These are phyloP conservation scores for Aricia agestis DNA, from an alignment of 1,140 invertebrate species.

Conservation along the genomic window DNA sequence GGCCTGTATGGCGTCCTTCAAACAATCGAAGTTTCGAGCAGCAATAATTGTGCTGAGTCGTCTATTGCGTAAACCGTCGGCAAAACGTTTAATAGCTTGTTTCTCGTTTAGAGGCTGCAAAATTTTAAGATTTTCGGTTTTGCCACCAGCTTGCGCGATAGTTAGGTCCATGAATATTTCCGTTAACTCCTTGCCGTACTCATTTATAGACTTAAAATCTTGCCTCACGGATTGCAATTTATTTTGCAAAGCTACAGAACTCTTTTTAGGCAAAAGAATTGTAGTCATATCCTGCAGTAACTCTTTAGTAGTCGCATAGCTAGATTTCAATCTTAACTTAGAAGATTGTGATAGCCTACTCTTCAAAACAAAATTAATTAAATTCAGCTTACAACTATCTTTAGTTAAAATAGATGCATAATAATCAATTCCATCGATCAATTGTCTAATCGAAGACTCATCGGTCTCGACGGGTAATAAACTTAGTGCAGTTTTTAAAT, in stretches of 20 bases:
- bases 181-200: slow-evolving; percentile 25
- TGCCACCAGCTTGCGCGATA: slow-evolving; percentile 24
- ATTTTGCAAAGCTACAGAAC: slow-evolving; percentile 20
- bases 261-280: slow-evolving; percentile 24
- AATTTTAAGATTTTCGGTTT: slow-evolving; percentile 16
- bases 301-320: too few species aligned
- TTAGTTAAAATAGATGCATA: slow-evolving; percentile 18
- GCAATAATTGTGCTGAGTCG: slow-evolving; percentile 27
- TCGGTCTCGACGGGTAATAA: slow-evolving; percentile 16
- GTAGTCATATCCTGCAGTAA: slow-evolving; percentile 19
- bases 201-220: slow-evolving; percentile 18
- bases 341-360: too few species aligned
- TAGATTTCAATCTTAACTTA: too few species aligned
- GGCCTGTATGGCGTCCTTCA: slow-evolving; percentile 24
- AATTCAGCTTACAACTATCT: too few species aligned
- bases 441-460: slow-evolving; percentile 18
- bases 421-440: slow-evolving; percentile 24
- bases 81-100: slow-evolving; percentile 22
- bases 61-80: slow-evolving; percentile 25
- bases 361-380: too few species aligned
- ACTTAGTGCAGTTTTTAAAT: slow-evolving; percentile 18
- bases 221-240: slow-evolving; percentile 24
- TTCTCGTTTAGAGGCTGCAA: slow-evolving; percentile 26
- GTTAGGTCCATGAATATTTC: slow-evolving; percentile 18
- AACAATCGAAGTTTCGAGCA: slow-evolving; percentile 23